These are phyloP conservation scores for Psittacula derbiana DNA, from an alignment of 2,797 vertebrate species.

Conservation along the genomic window DNA sequence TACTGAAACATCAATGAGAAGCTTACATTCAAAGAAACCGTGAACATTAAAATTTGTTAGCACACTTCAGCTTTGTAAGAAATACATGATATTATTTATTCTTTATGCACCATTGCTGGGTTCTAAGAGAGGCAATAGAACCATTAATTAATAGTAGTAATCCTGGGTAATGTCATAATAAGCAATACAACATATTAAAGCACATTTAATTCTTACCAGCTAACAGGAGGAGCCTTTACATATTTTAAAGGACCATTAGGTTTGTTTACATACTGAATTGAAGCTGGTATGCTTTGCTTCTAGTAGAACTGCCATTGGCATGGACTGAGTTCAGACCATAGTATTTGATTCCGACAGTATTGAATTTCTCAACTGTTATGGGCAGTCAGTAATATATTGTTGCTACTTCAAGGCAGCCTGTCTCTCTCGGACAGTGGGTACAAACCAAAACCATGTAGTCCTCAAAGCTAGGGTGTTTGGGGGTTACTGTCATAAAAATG, in stretches of 20 bases:
- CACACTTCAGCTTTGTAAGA: neutral
- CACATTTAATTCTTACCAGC: conserved; percentile 21
- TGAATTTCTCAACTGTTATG: conserved; percentile 38
- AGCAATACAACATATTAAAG: conserved; percentile 4
- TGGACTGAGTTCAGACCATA: neutral
- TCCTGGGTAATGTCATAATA: conserved; percentile 42
- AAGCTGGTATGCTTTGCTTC: conserved; percentile 39
- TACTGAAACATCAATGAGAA: neutral
- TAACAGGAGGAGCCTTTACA: conserved; percentile 24
- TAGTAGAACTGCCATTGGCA: neutral
- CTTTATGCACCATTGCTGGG: neutral
- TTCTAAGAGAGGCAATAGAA: neutral
- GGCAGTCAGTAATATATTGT: neutral
- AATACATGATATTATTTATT: neutral
- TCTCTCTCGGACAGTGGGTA: neutral
- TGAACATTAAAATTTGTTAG: neutral
- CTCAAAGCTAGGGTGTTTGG: neutral
- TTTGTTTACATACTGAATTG: conserved; percentile 40
- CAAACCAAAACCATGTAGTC: neutral
- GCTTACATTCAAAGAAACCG: neutral
- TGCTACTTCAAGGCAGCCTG: neutral
- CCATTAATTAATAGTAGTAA: conserved; percentile 48
- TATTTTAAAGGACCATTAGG: conserved; percentile 40
- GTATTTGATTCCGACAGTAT: conserved; percentile 31
- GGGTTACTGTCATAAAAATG: neutral